Conservation (phyloP, 2,113 vertebrate species). For the Pogonocichla stellata region DNA sequence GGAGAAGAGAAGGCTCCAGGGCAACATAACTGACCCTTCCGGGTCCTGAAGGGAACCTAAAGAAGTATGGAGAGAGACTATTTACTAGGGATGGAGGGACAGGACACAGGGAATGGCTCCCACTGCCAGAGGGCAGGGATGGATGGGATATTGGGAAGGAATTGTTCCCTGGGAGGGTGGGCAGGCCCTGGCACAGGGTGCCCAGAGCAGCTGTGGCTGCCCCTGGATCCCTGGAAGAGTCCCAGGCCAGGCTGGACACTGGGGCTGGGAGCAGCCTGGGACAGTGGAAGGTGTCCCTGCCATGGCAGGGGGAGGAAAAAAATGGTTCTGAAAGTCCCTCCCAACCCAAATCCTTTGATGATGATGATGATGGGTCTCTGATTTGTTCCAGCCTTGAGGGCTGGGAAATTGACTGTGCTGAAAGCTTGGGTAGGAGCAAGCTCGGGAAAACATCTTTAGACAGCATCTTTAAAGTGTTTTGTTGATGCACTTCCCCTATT, state of each 20-base stretch:
- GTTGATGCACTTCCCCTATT: not conserved
- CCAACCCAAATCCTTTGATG: not conserved
- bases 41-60: not conserved
- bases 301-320: rapidly evolving
- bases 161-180: rapidly evolving
- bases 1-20: not conserved
- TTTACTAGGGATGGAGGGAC: not conserved
- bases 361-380: not conserved
- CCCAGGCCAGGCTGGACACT: rapidly evolving
- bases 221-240: not conserved
- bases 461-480: not conserved
- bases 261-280: not conserved
- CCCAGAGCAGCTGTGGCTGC: not conserved
- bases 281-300: rapidly evolving
- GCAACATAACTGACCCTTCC: not conserved
- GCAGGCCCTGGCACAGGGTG: not conserved
- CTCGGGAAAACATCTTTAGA: not conserved
- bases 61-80: not conserved
- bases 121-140: not conserved
- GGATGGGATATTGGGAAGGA: not conserved
- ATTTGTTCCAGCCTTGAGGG: not conserved
- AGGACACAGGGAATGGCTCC: not conserved
- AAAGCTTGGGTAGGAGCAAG: not conserved
- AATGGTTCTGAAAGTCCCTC: not conserved
- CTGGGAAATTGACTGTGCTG: not conserved